phyloP scores from a whole-genome alignment of 2,797 vertebrate genomes.

The Melanotaenia nigrans region DNA sequence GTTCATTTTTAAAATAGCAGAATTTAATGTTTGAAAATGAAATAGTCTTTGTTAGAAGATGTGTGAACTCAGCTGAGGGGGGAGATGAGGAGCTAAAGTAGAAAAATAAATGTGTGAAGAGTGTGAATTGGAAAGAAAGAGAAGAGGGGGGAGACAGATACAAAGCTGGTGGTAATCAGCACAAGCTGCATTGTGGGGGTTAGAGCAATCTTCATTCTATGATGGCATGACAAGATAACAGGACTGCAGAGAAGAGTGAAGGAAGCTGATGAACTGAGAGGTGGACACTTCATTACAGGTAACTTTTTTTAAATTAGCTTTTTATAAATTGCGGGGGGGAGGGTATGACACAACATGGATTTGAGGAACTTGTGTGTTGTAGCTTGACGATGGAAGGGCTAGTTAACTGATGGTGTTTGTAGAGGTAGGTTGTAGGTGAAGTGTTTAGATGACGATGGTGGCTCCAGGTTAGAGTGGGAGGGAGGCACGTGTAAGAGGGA shows the following conservation, averaged over 20 bases:
- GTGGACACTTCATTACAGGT: slow-evolving; percentile 35
- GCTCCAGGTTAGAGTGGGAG: neutral
- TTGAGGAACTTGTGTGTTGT: neutral
- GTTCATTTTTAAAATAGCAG: neutral
- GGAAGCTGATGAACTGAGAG: slow-evolving; percentile 17
- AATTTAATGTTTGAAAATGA: slow-evolving; percentile 2
- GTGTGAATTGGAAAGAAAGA: slow-evolving; percentile 33
- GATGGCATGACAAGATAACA: slow-evolving; percentile 21
- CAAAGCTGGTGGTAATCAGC: slow-evolving; percentile 27
- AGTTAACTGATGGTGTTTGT: neutral
- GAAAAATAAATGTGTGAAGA: slow-evolving; percentile 45
- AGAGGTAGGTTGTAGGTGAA: neutral
- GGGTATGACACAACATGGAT: no score
- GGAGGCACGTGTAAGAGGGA: neutral
- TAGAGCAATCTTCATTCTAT: slow-evolving; percentile 42
- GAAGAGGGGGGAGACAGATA: slow-evolving; percentile 15
- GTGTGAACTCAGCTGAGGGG: slow-evolving; percentile 28
- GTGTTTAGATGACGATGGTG: neutral
- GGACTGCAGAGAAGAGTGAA: slow-evolving; percentile 24
- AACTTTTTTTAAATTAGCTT: neutral
- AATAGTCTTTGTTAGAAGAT: slow-evolving; percentile 3
- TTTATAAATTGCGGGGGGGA: neutral
- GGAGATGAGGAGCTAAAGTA: slow-evolving; percentile 25
- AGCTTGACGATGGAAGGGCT: no score
- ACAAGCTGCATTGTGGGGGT: slow-evolving; percentile 23